phyloP scores from a whole-genome alignment of 2,113 vertebrate genomes.

The Budorcas taxicolor region DNA sequence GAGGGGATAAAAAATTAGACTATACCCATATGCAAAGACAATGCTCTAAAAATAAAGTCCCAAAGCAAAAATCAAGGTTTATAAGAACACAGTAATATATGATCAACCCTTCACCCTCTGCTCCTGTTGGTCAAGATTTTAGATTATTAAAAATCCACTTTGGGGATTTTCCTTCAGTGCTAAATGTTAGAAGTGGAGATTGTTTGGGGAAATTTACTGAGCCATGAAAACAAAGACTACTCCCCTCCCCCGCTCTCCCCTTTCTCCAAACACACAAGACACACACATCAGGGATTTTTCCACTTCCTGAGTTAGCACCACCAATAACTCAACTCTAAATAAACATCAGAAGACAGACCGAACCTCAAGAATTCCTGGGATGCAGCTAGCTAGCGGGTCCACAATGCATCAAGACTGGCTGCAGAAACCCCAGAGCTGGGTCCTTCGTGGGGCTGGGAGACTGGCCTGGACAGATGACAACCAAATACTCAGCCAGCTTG shows the following conservation, averaged over 20 bases:
- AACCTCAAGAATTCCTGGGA: neutral
- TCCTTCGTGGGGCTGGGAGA: neutral
- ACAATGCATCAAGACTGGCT: neutral
- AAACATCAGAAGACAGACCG: neutral
- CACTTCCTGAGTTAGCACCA: neutral
- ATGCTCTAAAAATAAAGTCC: conserved; percentile 20
- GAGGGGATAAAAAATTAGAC: neutral
- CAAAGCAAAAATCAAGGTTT: neutral
- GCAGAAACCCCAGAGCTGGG: neutral
- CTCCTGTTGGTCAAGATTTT: neutral
- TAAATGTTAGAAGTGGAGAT: neutral
- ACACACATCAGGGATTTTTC: neutral
- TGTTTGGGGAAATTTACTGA: conserved; percentile 27
- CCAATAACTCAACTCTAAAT: neutral
- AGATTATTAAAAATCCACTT: neutral
- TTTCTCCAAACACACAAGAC: neutral
- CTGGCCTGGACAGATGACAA: neutral
- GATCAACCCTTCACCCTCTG: neutral
- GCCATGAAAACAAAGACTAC: neutral
- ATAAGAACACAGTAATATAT: neutral
- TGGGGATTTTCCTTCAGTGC: conserved; percentile 16
- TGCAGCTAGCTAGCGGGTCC: neutral
- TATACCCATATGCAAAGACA: neutral
- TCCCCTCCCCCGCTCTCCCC: neutral
- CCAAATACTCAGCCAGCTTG: neutral